Percentiles rank a stretch among this genome's conserved stretches.
These are phyloP conservation scores for Platynereis dumerilii DNA, from an alignment of 2,888 invertebrate species.

Conservation along the genomic window DNA sequence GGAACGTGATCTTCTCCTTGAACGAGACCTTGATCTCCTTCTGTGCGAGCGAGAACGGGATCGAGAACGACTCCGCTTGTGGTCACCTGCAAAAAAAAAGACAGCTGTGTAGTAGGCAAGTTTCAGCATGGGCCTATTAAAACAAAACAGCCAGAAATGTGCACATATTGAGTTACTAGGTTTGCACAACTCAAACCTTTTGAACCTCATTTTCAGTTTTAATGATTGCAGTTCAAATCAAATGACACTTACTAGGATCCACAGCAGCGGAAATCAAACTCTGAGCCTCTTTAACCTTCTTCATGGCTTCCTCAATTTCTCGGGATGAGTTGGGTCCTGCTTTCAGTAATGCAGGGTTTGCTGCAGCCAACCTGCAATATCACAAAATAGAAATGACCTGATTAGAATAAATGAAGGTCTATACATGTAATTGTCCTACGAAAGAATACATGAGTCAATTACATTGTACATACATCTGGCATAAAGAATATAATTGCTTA, in stretches of 20 bases:
- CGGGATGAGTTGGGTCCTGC: conserved; percentile 90
- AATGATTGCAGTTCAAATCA: neutral
- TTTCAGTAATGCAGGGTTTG: conserved; percentile 72
- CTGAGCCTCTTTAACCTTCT: conserved; percentile 93
- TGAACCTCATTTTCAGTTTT: no score
- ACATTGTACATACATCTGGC: no score
- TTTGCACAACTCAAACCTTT: no score
- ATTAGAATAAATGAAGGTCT: no score
- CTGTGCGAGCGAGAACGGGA: conserved; percentile 15
- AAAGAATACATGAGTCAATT: no score
- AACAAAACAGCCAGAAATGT: no score
- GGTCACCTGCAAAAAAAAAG: neutral
- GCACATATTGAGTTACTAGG: no score
- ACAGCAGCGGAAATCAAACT: conserved; percentile 92
- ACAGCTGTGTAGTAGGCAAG: neutral
- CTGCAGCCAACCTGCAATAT: conserved; percentile 70
- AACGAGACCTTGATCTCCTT: conserved; percentile 24
- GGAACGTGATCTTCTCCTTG: conserved; percentile 25
- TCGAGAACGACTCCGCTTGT: conserved; percentile 17
- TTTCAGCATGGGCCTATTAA: no score
- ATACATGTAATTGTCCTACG: no score
- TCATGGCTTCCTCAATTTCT: conserved; percentile 87
- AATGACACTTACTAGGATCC: conserved; percentile 61
- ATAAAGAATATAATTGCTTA: no score
- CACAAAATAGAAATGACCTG: no score